Percentiles rank a stretch among this genome's conserved stretches.
Conservation (phyloP, 2,113 vertebrate genomes). For the Tauraco erythrolophus region DNA sequence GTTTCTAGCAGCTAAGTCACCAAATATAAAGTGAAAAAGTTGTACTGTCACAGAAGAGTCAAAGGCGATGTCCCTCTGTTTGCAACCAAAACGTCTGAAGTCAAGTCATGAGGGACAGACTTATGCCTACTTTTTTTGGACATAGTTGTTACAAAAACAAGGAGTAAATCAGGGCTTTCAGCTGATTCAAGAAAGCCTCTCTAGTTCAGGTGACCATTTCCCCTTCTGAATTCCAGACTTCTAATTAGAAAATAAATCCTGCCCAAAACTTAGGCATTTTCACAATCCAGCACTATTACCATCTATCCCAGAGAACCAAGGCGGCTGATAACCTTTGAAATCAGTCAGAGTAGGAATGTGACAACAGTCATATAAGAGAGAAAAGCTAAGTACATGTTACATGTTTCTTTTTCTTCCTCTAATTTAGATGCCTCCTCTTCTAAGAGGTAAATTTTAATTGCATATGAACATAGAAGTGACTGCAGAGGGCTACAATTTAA, state of each 20-base stretch:
- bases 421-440: neutral
- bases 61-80: neutral
- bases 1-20: neutral
- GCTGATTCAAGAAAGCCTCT: neutral
- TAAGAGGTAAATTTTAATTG: neutral
- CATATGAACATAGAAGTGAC: neutral
- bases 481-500: neutral
- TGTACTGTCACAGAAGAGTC: neutral
- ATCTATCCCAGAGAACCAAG: neutral
- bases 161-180: neutral
- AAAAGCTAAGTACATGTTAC: neutral
- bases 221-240: neutral
- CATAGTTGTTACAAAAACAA: neutral
- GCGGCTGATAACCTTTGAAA: neutral
- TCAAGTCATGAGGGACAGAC: neutral
- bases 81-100: neutral
- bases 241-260: neutral
- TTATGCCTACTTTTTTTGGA: neutral
- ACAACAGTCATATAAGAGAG: neutral
- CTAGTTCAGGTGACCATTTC: neutral
- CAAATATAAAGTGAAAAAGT: neutral
- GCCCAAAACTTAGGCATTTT: neutral
- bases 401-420: neutral
- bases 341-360: neutral
- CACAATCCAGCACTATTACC: neutral